Evolutionary conservation across 2,888 invertebrate genomes (phyloP).

Genomic region (Dioctria rufipes): DNA sequence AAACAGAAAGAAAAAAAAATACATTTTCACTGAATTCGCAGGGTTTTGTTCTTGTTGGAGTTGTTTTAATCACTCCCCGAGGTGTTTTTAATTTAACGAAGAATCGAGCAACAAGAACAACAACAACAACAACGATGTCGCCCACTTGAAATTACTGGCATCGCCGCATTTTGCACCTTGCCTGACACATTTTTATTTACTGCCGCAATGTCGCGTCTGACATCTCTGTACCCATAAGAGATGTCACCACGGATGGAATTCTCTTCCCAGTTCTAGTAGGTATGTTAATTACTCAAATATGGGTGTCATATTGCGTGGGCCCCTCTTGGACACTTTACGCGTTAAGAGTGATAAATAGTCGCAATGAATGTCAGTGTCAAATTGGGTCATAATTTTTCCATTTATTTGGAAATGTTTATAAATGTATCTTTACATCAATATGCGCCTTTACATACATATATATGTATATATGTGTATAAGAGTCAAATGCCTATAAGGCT

Average conservation of each 20-base stretch:
- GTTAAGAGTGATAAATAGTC: slow-evolving; percentile 19
- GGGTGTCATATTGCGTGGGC: slow-evolving; percentile 18
- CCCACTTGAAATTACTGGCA: neutral
- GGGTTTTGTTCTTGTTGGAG: too few relatives aligned
- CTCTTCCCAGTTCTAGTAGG: neutral
- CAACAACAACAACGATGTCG: neutral
- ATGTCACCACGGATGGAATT: neutral
- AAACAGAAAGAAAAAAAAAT: too few relatives aligned
- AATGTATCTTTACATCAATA: neutral
- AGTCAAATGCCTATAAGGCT: neutral
- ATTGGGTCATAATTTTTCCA: neutral
- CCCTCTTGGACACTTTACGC: slow-evolving; percentile 19
- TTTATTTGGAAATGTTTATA: neutral
- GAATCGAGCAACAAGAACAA: neutral
- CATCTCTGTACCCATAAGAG: neutral
- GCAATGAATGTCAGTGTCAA: slow-evolving; percentile 31
- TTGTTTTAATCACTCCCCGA: neutral
- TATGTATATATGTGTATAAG: neutral
- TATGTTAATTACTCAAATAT: slow-evolving; percentile 11
- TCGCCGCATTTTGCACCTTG: neutral
- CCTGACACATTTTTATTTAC: neutral
- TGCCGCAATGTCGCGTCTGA: neutral
- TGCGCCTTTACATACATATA: neutral
- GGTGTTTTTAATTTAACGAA: neutral
- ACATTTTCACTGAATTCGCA: too few relatives aligned